Evolutionary conservation across 2,888 invertebrate genomes (phyloP).

Genomic region (Epirrhoe tristata): DNA sequence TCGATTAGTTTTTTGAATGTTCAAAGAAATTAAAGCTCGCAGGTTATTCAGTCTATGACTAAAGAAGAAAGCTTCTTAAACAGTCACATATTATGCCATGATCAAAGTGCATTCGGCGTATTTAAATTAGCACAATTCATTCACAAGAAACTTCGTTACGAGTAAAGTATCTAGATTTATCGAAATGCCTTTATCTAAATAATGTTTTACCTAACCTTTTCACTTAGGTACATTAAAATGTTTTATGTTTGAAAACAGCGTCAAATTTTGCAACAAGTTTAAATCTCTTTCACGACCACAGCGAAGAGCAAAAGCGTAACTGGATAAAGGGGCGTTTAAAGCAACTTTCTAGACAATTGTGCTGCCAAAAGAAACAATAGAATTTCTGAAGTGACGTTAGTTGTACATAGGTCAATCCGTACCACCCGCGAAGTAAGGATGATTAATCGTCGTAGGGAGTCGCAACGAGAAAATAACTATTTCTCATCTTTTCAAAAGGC

Average conservation of each 20-base stretch:
- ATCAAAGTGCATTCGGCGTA: too few species aligned
- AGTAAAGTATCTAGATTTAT: too few species aligned
- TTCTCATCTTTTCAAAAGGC: conserved; percentile 79
- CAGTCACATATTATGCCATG: too few species aligned
- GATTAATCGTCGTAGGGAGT: conserved; percentile 76
- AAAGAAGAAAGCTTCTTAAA: too few species aligned
- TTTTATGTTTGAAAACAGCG: neutral
- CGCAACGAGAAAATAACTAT: conserved; percentile 76
- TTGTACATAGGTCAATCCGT: conserved; percentile 72
- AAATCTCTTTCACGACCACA: conserved; percentile 21
- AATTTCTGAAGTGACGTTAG: conserved; percentile 57
- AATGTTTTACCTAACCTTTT: too few species aligned
- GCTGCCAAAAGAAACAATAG: conserved; percentile 49
- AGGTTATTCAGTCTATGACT: too few species aligned
- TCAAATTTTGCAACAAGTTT: conserved; percentile 17
- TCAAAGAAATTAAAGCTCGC: too few species aligned
- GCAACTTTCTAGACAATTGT: conserved; percentile 34
- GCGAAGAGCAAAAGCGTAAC: conserved; percentile 28
- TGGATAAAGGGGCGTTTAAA: conserved; percentile 24
- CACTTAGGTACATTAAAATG: too few species aligned
- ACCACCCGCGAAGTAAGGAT: conserved; percentile 70
- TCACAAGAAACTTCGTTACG: too few species aligned
- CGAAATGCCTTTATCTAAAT: too few species aligned
- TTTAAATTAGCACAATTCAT: too few species aligned
- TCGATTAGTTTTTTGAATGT: too few species aligned